Evolutionary conservation across 2,797 vertebrate species (phyloP).

Genomic region (Tiaroga cobitis): DNA sequence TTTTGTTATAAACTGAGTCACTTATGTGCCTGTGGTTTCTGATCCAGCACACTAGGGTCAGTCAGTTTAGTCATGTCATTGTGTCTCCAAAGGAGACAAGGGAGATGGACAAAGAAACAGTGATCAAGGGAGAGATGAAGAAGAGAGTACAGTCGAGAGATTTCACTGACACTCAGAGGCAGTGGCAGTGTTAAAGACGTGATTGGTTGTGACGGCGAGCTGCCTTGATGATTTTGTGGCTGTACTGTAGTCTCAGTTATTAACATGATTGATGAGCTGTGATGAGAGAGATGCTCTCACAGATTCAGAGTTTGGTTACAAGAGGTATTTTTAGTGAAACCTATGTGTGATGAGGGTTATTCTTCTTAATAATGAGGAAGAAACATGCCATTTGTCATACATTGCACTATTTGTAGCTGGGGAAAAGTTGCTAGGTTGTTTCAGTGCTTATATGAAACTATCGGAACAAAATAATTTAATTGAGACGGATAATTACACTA

Average conservation of each 20-base stretch:
- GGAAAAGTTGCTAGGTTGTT: neutral
- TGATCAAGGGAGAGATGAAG: conserved; percentile 10
- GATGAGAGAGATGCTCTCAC: neutral
- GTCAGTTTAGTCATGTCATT: conserved; percentile 18
- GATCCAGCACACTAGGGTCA: neutral
- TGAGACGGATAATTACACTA: neutral
- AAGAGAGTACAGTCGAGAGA: conserved; percentile 2
- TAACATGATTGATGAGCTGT: conserved; percentile 22
- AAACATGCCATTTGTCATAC: neutral
- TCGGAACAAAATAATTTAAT: neutral
- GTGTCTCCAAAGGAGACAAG: neutral
- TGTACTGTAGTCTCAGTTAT: conserved; percentile 28
- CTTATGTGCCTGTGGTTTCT: neutral
- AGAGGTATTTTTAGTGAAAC: neutral
- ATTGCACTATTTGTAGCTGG: neutral
- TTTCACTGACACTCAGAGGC: conserved; percentile 5
- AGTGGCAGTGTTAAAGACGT: neutral
- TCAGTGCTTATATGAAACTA: neutral
- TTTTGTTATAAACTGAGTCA: neutral
- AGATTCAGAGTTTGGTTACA: neutral
- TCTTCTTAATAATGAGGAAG: conserved; percentile 11
- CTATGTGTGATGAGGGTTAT: conserved; percentile 7
- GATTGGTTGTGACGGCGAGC: conserved; percentile 14
- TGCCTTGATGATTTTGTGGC: conserved; percentile 22
- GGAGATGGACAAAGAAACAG: conserved; percentile 9